These are phyloP conservation scores for Hylaea fasciaria DNA, from an alignment of 2,888 invertebrate genomes.

Conservation along the genomic window DNA sequence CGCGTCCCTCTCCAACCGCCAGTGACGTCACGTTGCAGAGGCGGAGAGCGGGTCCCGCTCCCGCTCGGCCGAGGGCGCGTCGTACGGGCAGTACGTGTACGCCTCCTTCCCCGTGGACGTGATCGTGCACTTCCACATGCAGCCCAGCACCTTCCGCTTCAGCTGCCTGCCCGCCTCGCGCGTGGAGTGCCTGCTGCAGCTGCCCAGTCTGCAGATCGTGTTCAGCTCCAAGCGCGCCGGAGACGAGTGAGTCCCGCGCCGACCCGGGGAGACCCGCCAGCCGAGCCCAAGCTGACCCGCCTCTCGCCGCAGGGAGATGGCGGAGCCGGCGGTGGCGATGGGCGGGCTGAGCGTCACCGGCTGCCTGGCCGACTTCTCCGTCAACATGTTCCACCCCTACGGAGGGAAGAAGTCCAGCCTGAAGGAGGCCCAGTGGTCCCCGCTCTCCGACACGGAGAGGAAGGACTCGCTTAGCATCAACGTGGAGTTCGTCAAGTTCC, in stretches of 20 bases:
- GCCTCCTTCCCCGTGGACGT: constrained; percentile 99
- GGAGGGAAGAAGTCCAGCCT: constrained; percentile 94
- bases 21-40: constrained; percentile 65
- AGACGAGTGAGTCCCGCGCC: not conserved
- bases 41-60: constrained; percentile 58
- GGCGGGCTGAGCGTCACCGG: constrained; percentile 97
- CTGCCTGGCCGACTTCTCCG: constrained; percentile 97
- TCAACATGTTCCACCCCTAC: constrained; percentile 99
- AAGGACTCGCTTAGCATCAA: constrained; percentile 98
- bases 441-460: constrained; percentile 93
- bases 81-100: constrained; percentile 92
- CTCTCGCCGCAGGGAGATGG: constrained; percentile 78
- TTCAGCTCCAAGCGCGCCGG: constrained; percentile 95
- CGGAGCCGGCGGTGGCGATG: constrained; percentile 87
- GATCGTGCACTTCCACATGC: constrained; percentile 99
- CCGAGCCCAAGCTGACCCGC: not conserved
- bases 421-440: constrained; percentile 92
- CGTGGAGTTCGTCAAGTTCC: constrained; percentile 98
- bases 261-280: not conserved
- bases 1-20: no score
- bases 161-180: constrained; percentile 97
- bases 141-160: constrained; percentile 98
- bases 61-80: constrained; percentile 76
- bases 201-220: constrained; percentile 98
- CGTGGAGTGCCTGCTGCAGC: constrained; percentile 97